Evolutionary conservation across 2,888 invertebrate species (phyloP).

Genomic region (Lasioglossum figueresi): DNA sequence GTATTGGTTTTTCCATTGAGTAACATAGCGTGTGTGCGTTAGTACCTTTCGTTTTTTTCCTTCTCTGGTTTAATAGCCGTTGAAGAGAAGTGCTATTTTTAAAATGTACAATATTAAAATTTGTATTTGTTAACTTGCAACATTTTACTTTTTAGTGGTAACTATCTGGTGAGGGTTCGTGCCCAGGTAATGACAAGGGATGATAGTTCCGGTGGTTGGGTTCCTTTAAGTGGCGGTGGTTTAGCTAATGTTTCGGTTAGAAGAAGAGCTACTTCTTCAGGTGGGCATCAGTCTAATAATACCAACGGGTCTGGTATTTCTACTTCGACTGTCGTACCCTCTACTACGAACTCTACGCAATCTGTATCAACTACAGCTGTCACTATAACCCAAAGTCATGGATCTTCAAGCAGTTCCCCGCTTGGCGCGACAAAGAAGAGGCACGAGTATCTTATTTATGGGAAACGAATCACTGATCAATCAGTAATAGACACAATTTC

Average conservation of each 20-base stretch:
- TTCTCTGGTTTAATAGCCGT: neutral
- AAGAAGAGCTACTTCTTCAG: constrained; percentile 87
- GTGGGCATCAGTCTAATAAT: constrained; percentile 76
- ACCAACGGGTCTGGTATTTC: constrained; percentile 74
- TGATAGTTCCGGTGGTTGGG: constrained; percentile 98
- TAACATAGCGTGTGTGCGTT: neutral
- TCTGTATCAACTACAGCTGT: constrained; percentile 65
- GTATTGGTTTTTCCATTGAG: neutral
- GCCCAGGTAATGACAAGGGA: constrained; percentile 99
- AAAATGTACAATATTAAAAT: neutral
- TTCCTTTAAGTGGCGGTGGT: constrained; percentile 96
- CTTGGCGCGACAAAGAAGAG: constrained; percentile 86
- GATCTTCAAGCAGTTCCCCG: constrained; percentile 80
- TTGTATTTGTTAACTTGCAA: neutral
- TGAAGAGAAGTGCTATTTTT: neutral
- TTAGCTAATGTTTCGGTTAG: constrained; percentile 96
- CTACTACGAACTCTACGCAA: constrained; percentile 69
- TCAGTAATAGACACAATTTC: constrained; percentile 87
- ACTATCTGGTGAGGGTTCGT: constrained; percentile 97
- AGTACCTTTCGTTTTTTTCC: neutral
- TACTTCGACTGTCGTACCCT: constrained; percentile 72
- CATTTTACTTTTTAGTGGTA: constrained; percentile 88
- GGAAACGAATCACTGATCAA: constrained; percentile 96
- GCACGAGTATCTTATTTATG: constrained; percentile 96
- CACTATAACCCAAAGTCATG: constrained; percentile 76